Evolutionary conservation across 23 tunicate species (phyloP).

Genomic region (Corella eumyota): DNA sequence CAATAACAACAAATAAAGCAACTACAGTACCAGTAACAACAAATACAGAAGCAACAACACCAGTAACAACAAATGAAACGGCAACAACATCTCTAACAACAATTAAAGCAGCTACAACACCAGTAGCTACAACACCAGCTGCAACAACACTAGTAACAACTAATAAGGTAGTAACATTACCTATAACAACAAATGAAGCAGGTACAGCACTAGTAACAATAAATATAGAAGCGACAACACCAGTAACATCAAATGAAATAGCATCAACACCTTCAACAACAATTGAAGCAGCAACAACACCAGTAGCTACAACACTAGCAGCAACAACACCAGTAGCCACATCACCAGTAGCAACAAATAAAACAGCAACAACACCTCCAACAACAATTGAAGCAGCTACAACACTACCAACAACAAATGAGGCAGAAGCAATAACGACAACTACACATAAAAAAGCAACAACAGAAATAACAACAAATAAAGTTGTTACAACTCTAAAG

Average conservation of each 20-base stretch:
- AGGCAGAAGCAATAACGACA: background rate
- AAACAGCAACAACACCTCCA: background rate
- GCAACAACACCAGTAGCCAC: background rate
- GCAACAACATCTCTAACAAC: background rate
- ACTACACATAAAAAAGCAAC: background rate
- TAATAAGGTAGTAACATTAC: too few relatives aligned
- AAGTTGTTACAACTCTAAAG: background rate
- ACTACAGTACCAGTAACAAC: too few relatives aligned
- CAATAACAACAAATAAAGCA: too few relatives aligned
- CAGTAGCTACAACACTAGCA: background rate
- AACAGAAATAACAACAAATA: background rate
- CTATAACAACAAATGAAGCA: too few relatives aligned
- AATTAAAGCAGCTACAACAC: too few relatives aligned
- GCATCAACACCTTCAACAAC: too few relatives aligned
- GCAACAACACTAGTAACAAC: too few relatives aligned
- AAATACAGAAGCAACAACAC: background rate
- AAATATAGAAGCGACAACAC: background rate
- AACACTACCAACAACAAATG: background rate
- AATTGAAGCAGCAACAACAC: background rate
- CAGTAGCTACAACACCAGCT: too few relatives aligned
- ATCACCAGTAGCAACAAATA: background rate
- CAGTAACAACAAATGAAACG: background rate
- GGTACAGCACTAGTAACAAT: too few relatives aligned
- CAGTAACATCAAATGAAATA: slow-evolving; percentile 5
- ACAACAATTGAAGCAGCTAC: background rate